Evolutionary conservation across 2,888 invertebrate species (phyloP).

Genomic region (Latrodectus elegans): DNA sequence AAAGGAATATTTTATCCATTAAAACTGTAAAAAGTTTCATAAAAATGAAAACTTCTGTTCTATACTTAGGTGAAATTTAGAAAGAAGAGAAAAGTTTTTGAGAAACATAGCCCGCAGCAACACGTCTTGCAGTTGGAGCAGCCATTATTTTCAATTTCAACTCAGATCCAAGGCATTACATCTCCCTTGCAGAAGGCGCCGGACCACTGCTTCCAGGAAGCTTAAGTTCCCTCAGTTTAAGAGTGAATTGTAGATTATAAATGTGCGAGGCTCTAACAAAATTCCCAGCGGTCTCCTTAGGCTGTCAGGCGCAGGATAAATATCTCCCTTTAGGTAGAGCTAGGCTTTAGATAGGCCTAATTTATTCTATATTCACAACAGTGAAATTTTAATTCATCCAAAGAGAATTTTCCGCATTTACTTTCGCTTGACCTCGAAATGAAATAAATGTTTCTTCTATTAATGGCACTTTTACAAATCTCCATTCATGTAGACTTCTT

Average conservation of each 20-base stretch:
- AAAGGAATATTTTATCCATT: too few species aligned
- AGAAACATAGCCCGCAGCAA: neutral
- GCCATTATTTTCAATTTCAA: constrained; percentile 41
- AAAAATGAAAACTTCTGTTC: too few species aligned
- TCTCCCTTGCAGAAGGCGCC: constrained; percentile 26
- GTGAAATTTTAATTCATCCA: constrained; percentile 19
- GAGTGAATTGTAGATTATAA: constrained; percentile 39
- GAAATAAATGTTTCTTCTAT: neutral
- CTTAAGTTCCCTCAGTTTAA: constrained; percentile 23
- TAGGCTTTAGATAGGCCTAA: constrained; percentile 42
- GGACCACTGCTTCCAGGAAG: constrained; percentile 18
- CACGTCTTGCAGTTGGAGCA: constrained; percentile 4
- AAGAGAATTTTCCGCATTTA: neutral
- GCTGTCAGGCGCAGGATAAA: constrained; percentile 41
- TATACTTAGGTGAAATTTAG: too few species aligned
- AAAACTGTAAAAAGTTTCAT: too few species aligned
- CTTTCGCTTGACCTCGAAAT: neutral
- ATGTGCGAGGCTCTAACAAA: constrained; percentile 38
- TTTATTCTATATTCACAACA: constrained; percentile 52
- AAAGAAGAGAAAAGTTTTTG: too few species aligned
- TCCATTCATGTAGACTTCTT: too few species aligned
- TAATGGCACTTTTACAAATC: neutral
- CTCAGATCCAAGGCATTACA: constrained; percentile 24
- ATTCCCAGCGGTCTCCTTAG: constrained; percentile 50
- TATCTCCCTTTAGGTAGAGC: constrained; percentile 26